These are phyloP conservation scores for Apeira syringaria DNA, from an alignment of 2,888 invertebrate species.

Conservation along the genomic window DNA sequence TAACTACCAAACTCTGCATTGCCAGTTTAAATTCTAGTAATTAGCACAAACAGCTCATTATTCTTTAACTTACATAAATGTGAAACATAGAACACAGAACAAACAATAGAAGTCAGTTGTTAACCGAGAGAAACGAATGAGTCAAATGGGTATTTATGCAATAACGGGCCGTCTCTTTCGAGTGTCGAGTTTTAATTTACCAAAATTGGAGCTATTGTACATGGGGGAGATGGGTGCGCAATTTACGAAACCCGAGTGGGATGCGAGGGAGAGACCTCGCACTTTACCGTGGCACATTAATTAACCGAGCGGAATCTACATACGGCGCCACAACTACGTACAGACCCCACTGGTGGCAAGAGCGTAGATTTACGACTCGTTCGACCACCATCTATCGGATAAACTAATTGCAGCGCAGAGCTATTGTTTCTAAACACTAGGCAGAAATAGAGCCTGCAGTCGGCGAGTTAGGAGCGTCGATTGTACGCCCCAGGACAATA, in stretches of 20 bases:
- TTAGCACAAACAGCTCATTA: too few relatives aligned
- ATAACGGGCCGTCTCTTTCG: slow-evolving; percentile 40
- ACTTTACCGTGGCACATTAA: slow-evolving; percentile 79
- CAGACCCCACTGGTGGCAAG: slow-evolving; percentile 74
- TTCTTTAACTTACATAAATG: not conserved
- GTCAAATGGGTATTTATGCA: slow-evolving; percentile 9
- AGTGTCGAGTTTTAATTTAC: slow-evolving; percentile 65
- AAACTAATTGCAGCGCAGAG: slow-evolving; percentile 78
- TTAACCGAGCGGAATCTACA: slow-evolving; percentile 79
- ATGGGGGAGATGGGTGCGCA: slow-evolving; percentile 73
- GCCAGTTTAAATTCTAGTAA: not conserved
- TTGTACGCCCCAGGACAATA: slow-evolving; percentile 56
- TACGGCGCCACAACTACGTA: slow-evolving; percentile 73
- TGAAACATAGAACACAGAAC: not conserved
- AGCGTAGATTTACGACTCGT: slow-evolving; percentile 79
- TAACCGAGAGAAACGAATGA: not conserved
- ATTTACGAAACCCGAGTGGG: slow-evolving; percentile 71
- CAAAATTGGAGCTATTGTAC: slow-evolving; percentile 67
- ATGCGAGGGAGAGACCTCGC: slow-evolving; percentile 67
- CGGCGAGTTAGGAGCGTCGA: slow-evolving; percentile 46
- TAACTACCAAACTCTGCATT: slow-evolving; percentile 4
- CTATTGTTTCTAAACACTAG: slow-evolving; percentile 80
- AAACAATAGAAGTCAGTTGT: not conserved
- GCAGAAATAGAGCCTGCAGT: slow-evolving; percentile 61
- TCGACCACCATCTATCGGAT: slow-evolving; percentile 80